Evolutionary conservation across 2,113 vertebrate species (phyloP).

Genomic region (Prunella fulvescens): DNA sequence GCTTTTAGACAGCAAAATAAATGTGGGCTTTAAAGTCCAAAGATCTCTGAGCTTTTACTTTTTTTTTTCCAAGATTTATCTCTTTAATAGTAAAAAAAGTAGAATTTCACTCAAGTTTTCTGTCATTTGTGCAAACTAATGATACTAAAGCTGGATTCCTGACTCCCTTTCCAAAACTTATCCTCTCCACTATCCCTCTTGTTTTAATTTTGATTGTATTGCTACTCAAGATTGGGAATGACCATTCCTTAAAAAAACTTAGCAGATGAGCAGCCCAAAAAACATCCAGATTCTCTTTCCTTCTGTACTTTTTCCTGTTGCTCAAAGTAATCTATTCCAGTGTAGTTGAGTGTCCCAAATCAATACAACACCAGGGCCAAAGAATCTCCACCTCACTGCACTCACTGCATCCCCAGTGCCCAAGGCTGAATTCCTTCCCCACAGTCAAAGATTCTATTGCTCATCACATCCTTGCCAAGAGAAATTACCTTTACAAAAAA

Average conservation of each 20-base stretch:
- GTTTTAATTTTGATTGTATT: background rate
- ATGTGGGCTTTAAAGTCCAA: background rate
- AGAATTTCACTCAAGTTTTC: background rate
- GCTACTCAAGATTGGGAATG: background rate
- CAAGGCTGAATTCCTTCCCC: background rate
- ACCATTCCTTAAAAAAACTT: background rate
- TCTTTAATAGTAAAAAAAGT: background rate
- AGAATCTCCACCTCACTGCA: background rate
- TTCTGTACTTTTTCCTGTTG: background rate
- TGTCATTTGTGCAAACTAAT: background rate
- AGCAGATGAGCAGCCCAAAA: background rate
- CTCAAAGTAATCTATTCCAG: background rate
- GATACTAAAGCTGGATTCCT: background rate
- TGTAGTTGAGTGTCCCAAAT: background rate
- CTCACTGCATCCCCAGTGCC: background rate
- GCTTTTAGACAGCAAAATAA: background rate
- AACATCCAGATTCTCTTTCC: background rate
- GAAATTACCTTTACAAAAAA: background rate
- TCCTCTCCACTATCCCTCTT: background rate
- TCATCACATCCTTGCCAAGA: background rate
- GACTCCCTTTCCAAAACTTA: background rate
- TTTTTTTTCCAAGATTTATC: background rate
- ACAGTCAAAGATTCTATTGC: background rate
- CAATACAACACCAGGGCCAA: background rate
- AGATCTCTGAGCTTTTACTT: background rate